Evolutionary conservation across 2,797 vertebrate genomes (phyloP).

Genomic region (Darevskia mixta): DNA sequence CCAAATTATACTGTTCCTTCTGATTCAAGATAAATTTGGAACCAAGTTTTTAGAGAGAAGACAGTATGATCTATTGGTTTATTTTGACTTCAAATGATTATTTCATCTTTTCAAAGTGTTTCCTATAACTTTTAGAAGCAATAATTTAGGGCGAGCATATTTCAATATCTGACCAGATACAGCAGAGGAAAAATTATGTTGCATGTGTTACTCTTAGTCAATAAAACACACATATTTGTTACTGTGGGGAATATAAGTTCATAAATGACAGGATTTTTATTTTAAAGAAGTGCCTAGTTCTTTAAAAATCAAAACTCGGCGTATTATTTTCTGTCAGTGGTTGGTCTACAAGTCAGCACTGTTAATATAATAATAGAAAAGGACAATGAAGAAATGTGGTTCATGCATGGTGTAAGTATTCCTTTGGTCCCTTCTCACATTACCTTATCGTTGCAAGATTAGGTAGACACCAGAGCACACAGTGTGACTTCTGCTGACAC

Average conservation of each 20-base stretch:
- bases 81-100: constrained; percentile 32
- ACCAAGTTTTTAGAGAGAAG: neutral
- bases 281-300: neutral
- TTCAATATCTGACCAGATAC: constrained; percentile 46
- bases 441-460: neutral
- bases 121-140: constrained; percentile 55
- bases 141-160: constrained; percentile 40
- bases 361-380: constrained; percentile 11
- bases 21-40: constrained; percentile 2
- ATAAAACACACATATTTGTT: constrained; percentile 58
- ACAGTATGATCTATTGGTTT: constrained; percentile 39
- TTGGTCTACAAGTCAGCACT: constrained; percentile 7
- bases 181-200: constrained; percentile 66
- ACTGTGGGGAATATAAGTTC: constrained; percentile 45
- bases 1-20: constrained; percentile 24
- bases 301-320: constrained; percentile 12
- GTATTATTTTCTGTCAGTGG: constrained; percentile 45
- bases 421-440: neutral
- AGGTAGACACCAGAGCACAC: no score
- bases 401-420: neutral
- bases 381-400: neutral
- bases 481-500: neutral
- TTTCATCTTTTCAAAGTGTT: neutral
- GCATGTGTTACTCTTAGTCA: constrained; percentile 61
- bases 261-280: constrained; percentile 31